A percentile compares a stretch with the other conserved stretches of the same genome.
Evolutionary conservation across 2,797 vertebrate genomes (phyloP).

Genomic region (Phyllotis vaccarum): DNA sequence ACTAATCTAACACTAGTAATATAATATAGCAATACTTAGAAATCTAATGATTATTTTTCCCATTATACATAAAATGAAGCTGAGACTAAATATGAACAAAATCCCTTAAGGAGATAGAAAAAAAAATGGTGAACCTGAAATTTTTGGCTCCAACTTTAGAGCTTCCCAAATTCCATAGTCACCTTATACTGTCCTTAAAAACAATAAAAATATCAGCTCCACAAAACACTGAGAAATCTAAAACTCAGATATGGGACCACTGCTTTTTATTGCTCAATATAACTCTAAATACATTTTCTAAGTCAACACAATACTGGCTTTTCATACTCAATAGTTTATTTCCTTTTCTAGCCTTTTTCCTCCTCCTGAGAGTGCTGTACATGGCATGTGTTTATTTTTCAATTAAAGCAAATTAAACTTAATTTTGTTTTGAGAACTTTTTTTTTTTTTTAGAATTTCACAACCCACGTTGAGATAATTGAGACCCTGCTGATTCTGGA

Average conservation of each 20-base stretch:
- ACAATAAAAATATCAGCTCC: not conserved
- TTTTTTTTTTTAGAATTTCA: constrained; percentile 75
- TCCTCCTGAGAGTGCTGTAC: constrained; percentile 70
- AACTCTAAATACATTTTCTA: constrained; percentile 55
- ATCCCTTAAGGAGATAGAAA: not conserved
- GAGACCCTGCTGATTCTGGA: constrained; percentile 81
- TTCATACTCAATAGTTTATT: constrained; percentile 71
- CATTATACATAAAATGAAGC: not conserved
- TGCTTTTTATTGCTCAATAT: not conserved
- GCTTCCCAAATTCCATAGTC: not conserved
- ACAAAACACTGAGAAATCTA: constrained; percentile 9
- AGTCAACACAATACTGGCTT: constrained; percentile 38
- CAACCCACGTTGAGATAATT: constrained; percentile 81
- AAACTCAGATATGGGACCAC: not conserved
- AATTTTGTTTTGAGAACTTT: constrained; percentile 82
- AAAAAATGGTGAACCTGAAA: not conserved
- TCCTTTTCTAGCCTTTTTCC: constrained; percentile 67
- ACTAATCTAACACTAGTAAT: too few relatives aligned
- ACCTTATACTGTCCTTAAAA: not conserved
- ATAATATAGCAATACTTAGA: not conserved
- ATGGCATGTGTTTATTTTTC: constrained; percentile 82
- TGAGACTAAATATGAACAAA: not conserved
- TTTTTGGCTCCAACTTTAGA: not conserved
- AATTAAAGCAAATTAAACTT: constrained; percentile 84
- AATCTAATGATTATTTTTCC: not conserved